phyloP scores from a whole-genome alignment of 2,113 vertebrate genomes.

The Toxostoma redivivum region DNA sequence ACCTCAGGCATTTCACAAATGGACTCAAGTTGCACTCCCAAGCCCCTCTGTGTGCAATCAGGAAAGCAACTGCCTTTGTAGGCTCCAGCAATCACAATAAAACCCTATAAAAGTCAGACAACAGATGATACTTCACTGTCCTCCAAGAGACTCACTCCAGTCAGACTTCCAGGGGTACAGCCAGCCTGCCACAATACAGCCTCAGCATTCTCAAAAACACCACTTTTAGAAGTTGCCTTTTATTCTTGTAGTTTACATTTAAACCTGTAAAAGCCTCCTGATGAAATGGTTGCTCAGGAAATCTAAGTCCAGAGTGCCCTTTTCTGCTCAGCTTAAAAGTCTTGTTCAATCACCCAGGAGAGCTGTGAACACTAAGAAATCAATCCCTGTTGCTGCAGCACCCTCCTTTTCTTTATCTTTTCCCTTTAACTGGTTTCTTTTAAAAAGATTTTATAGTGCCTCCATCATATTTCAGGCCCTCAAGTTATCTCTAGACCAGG shows the following conservation, averaged over 20 bases:
- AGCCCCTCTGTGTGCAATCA: background rate
- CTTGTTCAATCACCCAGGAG: background rate
- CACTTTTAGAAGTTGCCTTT: background rate
- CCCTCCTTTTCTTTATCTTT: background rate
- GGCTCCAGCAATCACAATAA: background rate
- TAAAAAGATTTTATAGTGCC: background rate
- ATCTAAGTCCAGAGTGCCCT: background rate
- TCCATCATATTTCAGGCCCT: background rate
- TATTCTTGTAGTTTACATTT: background rate
- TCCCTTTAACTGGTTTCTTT: background rate
- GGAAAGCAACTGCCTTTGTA: background rate
- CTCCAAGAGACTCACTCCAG: background rate
- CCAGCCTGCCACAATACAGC: background rate
- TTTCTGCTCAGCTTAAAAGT: background rate
- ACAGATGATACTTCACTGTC: background rate
- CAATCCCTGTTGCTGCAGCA: background rate
- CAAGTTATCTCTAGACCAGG: background rate
- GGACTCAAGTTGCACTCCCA: background rate
- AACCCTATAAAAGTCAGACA: background rate
- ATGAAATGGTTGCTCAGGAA: background rate
- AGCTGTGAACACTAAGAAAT: background rate
- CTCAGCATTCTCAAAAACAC: background rate
- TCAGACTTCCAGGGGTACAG: background rate
- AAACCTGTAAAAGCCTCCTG: background rate
- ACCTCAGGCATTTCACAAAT: background rate